phyloP scores from a whole-genome alignment of 2,888 invertebrate genomes.

The Campaea margaritaria region DNA sequence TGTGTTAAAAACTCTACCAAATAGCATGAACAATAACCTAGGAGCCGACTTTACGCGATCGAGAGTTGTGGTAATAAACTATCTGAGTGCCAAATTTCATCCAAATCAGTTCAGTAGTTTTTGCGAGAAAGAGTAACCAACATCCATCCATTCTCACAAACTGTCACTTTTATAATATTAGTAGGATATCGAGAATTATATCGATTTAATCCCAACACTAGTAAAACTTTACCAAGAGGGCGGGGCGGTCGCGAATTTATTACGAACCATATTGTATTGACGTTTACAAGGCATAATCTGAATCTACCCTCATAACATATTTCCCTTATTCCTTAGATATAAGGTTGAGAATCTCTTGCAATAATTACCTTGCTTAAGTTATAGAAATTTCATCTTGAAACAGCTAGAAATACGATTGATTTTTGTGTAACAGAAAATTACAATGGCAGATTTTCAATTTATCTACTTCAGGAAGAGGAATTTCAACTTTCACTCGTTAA shows the following conservation, averaged over 20 bases:
- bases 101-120: too few relatives aligned
- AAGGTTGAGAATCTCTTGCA: conserved; percentile 44
- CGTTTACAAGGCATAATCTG: conserved; percentile 51
- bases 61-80: too few relatives aligned
- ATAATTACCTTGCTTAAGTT: neutral
- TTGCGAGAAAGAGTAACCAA: too few relatives aligned
- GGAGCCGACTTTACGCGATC: too few relatives aligned
- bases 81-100: too few relatives aligned
- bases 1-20: too few relatives aligned
- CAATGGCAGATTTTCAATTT: neutral
- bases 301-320: conserved; percentile 30
- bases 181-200: conserved; percentile 17
- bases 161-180: too few relatives aligned
- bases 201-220: conserved; percentile 46
- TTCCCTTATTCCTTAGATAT: conserved; percentile 38
- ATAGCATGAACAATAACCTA: too few relatives aligned
- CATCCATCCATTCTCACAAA: too few relatives aligned
- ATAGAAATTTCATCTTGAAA: conserved; percentile 3
- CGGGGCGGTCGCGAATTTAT: conserved; percentile 69
- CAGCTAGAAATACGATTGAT: neutral
- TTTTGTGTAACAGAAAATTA: conserved; percentile 8
- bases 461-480: neutral
- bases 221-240: conserved; percentile 57
- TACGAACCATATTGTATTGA: conserved; percentile 72
- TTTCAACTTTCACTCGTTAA: neutral